Evolutionary conservation across 2,797 vertebrate genomes (phyloP).

Genomic region (Leptatherina wallacei): DNA sequence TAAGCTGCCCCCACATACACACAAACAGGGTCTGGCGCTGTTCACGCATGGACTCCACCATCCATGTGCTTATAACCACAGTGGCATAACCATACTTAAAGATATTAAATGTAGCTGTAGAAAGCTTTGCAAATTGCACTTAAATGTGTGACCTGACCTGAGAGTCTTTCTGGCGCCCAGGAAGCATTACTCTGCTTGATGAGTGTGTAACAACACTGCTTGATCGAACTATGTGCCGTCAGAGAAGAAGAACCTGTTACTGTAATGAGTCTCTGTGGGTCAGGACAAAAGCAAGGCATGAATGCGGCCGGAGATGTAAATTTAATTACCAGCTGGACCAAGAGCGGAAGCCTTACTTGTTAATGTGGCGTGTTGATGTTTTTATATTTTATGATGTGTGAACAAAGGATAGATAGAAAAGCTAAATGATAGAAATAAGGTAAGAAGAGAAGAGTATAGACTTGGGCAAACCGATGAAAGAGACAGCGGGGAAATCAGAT

Average conservation of each 20-base stretch:
- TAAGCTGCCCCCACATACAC: conserved; percentile 58
- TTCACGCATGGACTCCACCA: conserved; percentile 1
- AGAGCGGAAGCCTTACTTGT: conserved; percentile 22
- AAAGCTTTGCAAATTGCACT: conserved; percentile 61
- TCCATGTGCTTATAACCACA: conserved; percentile 60
- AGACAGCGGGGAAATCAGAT: conserved; percentile 66
- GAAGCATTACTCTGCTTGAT: conserved; percentile 72
- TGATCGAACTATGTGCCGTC: conserved; percentile 37
- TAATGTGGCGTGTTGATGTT: conserved; percentile 6
- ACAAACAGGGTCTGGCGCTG: conserved; percentile 20
- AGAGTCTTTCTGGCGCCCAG: conserved; percentile 47
- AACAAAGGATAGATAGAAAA: not conserved
- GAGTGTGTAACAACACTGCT: conserved; percentile 57
- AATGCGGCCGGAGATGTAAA: conserved; percentile 21
- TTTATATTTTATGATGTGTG: not conserved
- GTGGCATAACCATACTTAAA: conserved; percentile 64
- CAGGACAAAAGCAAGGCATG: conserved; percentile 19
- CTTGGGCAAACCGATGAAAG: conserved; percentile 52
- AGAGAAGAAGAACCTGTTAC: conserved; percentile 38
- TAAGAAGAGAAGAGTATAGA: conserved; percentile 39
- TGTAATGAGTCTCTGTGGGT: conserved; percentile 39
- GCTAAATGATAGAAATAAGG: not conserved
- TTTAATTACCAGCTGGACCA: conserved; percentile 47
- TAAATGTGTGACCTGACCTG: conserved; percentile 65
- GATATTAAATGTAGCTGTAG: conserved; percentile 65